These are phyloP conservation scores for Babylonia areolata DNA, from an alignment of 1,140 invertebrate genomes.

Conservation along the genomic window DNA sequence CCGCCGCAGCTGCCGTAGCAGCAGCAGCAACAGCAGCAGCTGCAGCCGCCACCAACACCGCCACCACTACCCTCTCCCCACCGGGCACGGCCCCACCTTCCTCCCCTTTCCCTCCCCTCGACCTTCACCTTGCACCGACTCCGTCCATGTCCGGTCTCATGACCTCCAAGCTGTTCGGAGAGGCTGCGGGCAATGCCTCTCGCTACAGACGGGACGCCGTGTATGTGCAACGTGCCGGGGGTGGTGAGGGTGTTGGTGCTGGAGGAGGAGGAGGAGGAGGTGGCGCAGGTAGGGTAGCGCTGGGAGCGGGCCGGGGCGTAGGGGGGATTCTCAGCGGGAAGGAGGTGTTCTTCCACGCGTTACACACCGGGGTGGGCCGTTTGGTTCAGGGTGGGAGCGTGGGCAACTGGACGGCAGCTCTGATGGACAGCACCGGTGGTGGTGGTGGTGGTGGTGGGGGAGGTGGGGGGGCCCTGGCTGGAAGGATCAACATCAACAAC, in stretches of 20 bases:
- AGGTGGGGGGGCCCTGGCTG: too few relatives aligned
- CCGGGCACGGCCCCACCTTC: background rate
- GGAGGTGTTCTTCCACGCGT: too few relatives aligned
- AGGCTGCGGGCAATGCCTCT: background rate
- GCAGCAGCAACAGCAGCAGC: background rate
- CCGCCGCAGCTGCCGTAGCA: background rate
- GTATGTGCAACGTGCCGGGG: background rate
- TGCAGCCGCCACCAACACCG: background rate
- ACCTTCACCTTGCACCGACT: background rate
- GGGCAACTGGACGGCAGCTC: too few relatives aligned
- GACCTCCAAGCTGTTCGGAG: background rate
- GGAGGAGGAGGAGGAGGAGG: too few relatives aligned
- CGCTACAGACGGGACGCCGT: background rate
- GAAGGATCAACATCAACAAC: background rate
- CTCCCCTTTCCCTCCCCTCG: background rate
- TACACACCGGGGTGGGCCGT: too few relatives aligned
- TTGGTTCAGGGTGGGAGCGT: too few relatives aligned
- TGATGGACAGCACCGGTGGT: too few relatives aligned
- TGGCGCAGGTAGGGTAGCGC: too few relatives aligned
- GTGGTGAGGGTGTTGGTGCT: too few relatives aligned
- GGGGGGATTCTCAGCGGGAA: too few relatives aligned
- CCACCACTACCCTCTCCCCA: background rate
- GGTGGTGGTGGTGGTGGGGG: too few relatives aligned
- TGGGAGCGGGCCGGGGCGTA: too few relatives aligned
- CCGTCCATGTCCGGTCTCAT: constrained; percentile 33